Evolutionary conservation across 1,140 invertebrate species (phyloP).

Genomic region (Lamellibrachia luymesi): DNA sequence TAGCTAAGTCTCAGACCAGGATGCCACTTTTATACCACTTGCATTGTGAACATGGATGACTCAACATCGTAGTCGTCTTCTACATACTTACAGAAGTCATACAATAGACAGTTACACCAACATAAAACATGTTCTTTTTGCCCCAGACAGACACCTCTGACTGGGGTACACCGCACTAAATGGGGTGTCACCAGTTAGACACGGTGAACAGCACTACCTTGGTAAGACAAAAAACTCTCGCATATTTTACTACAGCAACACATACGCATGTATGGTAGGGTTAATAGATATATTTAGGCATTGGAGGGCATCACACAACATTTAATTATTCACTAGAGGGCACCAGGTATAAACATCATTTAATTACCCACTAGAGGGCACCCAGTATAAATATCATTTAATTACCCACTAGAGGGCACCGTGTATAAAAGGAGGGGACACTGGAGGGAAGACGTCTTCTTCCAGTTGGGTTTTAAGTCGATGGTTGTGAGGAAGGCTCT

Average conservation of each 20-base stretch:
- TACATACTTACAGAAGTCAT: background rate
- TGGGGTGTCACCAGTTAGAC: background rate
- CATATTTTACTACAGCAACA: background rate
- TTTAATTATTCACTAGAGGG: too few species aligned
- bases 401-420: too few species aligned
- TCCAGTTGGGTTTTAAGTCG: too few species aligned
- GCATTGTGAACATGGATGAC: background rate
- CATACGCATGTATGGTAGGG: background rate
- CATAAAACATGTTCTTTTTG: background rate
- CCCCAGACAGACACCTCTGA: background rate
- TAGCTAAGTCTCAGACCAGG: background rate
- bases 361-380: too few species aligned
- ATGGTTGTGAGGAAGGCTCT: too few species aligned
- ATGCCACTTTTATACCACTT: background rate
- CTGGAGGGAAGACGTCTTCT: too few species aligned
- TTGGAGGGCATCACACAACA: too few species aligned
- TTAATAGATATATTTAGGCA: too few species aligned
- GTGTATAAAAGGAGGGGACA: too few species aligned
- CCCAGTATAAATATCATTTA: too few species aligned
- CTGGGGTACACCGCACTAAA: background rate
- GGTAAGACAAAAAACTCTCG: background rate
- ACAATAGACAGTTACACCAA: background rate
- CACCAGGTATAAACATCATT: too few species aligned
- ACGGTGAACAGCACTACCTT: background rate
- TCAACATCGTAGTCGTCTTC: background rate